Evolutionary conservation across 2,113 vertebrate genomes (phyloP).

Genomic region (Triplophysa tibetana): DNA sequence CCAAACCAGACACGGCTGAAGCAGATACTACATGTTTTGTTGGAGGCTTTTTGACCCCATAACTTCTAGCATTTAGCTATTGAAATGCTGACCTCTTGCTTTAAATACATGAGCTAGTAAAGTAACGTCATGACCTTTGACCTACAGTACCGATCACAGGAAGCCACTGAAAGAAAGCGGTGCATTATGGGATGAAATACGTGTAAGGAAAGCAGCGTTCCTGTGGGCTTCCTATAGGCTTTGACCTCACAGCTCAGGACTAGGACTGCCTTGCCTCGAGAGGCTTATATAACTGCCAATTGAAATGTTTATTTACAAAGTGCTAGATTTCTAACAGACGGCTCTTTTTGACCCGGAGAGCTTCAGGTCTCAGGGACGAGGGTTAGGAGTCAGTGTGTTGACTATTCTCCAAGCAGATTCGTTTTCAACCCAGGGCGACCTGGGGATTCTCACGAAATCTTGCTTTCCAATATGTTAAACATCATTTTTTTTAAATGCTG

Average conservation of each 20-base stretch:
- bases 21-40: not conserved
- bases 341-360: not conserved
- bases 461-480: not conserved
- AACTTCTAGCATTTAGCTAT: not conserved
- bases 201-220: constrained; percentile 40
- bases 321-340: not conserved
- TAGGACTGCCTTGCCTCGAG: not conserved
- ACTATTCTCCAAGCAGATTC: not conserved
- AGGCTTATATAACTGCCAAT: not conserved
- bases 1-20: too few relatives aligned
- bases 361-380: not conserved
- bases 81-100: not conserved
- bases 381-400: not conserved
- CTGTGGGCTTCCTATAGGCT: not conserved
- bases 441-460: not conserved
- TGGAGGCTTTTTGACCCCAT: not conserved
- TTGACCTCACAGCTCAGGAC: too few relatives aligned
- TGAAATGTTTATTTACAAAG: constrained; percentile 44
- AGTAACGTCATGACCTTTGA: constrained; percentile 1
- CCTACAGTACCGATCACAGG: not conserved
- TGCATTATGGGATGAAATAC: constrained; percentile 19
- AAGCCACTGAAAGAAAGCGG: constrained; percentile 32
- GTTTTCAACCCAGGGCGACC: not conserved
- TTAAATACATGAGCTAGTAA: constrained; percentile 15
- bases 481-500: too few relatives aligned